A percentile compares a stretch with the other conserved stretches of the same genome.
Evolutionary conservation across 37 sponge, comb jelly and placozoan genomes (phyloP).

Genomic region (Agelas oroides): DNA sequence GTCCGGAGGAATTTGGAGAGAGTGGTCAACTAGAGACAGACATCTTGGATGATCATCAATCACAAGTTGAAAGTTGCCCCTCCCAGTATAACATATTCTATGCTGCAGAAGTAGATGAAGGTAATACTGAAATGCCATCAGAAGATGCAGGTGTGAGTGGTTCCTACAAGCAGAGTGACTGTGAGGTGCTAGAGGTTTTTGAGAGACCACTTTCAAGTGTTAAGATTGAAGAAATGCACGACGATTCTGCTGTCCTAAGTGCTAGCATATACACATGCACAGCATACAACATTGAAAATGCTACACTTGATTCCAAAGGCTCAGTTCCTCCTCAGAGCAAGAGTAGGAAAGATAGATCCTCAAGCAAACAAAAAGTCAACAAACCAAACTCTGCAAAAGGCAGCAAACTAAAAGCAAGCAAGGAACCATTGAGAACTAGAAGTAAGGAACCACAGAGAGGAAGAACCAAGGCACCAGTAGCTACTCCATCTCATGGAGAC

Average conservation of each 20-base stretch:
- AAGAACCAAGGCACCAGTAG: too few relatives aligned
- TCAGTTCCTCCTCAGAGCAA: not conserved
- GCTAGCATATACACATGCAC: not conserved
- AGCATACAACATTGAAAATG: too few relatives aligned
- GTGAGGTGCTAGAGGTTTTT: not conserved
- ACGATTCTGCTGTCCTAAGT: not conserved
- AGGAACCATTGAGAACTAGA: not conserved
- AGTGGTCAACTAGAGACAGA: not conserved
- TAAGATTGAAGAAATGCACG: slow-evolving; percentile 1
- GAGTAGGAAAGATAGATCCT: not conserved
- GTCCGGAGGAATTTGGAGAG: not conserved
- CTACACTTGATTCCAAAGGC: not conserved
- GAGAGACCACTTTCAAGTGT: slow-evolving; percentile 9
- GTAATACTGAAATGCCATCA: not conserved
- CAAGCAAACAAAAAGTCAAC: not conserved
- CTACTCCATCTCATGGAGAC: not conserved
- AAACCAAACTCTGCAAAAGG: not conserved
- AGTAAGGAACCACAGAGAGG: too few relatives aligned
- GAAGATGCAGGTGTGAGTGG: too few relatives aligned
- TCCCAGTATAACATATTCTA: slow-evolving; percentile 78
- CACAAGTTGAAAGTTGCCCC: not conserved
- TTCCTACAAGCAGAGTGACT: not conserved
- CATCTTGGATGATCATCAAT: slow-evolving; percentile 2
- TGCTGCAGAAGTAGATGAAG: not conserved
- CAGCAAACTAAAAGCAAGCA: not conserved